Conservation (phyloP, 2,888 invertebrate genomes). For the Lissonota sp. region DNA sequence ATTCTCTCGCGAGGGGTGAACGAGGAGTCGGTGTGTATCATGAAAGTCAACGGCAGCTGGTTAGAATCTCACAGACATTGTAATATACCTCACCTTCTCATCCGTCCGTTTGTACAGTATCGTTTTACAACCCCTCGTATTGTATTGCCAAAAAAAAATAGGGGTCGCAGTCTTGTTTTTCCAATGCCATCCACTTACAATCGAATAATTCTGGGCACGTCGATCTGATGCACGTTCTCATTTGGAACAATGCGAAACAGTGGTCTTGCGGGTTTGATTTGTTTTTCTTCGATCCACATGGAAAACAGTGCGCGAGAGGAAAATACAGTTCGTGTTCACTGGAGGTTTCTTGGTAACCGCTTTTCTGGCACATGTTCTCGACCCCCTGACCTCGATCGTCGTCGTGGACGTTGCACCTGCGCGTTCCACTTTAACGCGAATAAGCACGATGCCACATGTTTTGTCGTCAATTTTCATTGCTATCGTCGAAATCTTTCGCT, state of each 20-base stretch:
- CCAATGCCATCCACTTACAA: not conserved
- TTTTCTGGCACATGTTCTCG: conserved; percentile 28
- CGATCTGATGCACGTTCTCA: not conserved
- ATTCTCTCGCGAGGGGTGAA: conserved; percentile 45
- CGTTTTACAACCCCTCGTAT: conserved; percentile 36
- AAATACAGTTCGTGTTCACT: conserved; percentile 11
- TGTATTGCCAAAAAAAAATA: not conserved
- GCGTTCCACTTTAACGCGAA: conserved; percentile 39
- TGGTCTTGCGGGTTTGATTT: not conserved
- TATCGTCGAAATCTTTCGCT: conserved; percentile 11
- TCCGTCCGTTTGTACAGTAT: conserved; percentile 27
- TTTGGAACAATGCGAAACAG: not conserved
- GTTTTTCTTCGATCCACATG: conserved; percentile 21
- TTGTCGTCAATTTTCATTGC: conserved; percentile 1
- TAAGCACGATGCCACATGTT: conserved; percentile 3
- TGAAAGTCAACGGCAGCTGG: conserved; percentile 51
- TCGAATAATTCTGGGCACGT: conserved; percentile 10
- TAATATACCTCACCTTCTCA: conserved; percentile 42
- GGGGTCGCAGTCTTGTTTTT: conserved; percentile 7
- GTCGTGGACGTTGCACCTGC: conserved; percentile 20
- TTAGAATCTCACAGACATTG: conserved; percentile 50
- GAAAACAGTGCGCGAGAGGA: conserved; percentile 5
- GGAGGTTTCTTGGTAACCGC: conserved; percentile 34
- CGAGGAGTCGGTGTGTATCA: conserved; percentile 29
- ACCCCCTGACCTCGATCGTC: conserved; percentile 49